Conservation (phyloP, 2,113 vertebrate genomes). For the Phaetusa simplex region DNA sequence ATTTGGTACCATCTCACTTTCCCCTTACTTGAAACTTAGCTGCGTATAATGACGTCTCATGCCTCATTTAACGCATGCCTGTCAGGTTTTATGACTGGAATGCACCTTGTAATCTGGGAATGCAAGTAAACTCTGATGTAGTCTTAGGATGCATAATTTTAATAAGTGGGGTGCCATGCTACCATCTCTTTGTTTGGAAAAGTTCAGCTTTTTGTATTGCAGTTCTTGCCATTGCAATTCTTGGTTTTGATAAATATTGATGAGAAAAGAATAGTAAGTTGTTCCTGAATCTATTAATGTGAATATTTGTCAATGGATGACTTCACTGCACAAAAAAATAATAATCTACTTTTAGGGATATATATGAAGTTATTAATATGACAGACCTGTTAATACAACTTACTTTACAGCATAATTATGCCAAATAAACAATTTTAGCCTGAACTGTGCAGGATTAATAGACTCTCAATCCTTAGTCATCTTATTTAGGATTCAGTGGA, state of each 20-base stretch:
- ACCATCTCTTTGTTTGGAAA: not conserved
- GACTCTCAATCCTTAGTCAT: not conserved
- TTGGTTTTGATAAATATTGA: not conserved
- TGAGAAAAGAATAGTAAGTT: not conserved
- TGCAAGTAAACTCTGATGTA: not conserved
- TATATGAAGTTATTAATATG: not conserved
- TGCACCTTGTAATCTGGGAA: not conserved
- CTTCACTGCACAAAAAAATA: not conserved
- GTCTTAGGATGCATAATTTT: not conserved
- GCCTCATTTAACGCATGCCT: not conserved
- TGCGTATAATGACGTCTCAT: not conserved
- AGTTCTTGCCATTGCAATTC: not conserved
- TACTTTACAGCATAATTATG: not conserved
- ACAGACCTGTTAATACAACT: not conserved
- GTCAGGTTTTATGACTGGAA: not conserved
- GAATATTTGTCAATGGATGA: not conserved
- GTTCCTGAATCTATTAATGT: not conserved
- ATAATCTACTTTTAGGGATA: not conserved
- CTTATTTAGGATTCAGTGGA: not conserved
- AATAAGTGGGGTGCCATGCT: not conserved
- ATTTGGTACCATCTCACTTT: not conserved
- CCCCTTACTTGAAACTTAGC: not conserved
- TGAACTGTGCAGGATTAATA: not conserved
- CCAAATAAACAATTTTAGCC: not conserved
- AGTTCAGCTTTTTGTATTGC: not conserved